Percentiles rank a stretch among this genome's conserved stretches.
These are phyloP conservation scores for Drosophila seguyi DNA, from an alignment of 1,140 invertebrate genomes.

Conservation along the genomic window DNA sequence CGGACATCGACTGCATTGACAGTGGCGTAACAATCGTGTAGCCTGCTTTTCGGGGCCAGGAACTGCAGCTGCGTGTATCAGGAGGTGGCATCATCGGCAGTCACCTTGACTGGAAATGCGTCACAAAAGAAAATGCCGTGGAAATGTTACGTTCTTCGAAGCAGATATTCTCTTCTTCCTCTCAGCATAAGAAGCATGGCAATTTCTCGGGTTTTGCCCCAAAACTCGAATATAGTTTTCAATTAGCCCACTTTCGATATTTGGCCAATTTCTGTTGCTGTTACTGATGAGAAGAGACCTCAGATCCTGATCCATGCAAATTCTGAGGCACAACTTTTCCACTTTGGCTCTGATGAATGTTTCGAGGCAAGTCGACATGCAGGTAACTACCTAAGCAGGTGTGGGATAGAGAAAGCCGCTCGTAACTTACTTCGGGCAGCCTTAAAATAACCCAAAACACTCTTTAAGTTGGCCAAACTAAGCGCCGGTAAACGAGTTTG, in stretches of 20 bases:
- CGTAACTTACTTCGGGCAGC: conserved; percentile 14
- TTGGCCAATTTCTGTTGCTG: conserved; percentile 12
- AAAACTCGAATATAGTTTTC: conserved; percentile 19
- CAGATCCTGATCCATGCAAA: conserved; percentile 31
- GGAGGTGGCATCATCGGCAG: conserved; percentile 27
- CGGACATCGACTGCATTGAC: conserved; percentile 34
- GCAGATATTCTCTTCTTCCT: neutral
- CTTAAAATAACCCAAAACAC: conserved; percentile 22
- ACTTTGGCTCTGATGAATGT: conserved; percentile 47
- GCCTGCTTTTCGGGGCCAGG: conserved; percentile 8
- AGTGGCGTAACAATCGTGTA: conserved; percentile 30
- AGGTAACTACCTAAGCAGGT: conserved; percentile 9
- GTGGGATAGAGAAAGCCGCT: neutral
- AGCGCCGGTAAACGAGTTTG: conserved; percentile 64
- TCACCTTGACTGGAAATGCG: conserved; percentile 17
- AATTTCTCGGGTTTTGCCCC: conserved; percentile 9
- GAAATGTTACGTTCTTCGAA: conserved; percentile 6
- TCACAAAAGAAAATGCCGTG: conserved; percentile 11
- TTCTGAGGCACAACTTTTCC: conserved; percentile 39
- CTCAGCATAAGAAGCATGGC: conserved; percentile 13
- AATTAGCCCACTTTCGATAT: conserved; percentile 19
- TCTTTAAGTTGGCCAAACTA: conserved; percentile 51
- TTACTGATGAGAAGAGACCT: conserved; percentile 9
- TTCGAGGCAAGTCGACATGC: conserved; percentile 10
- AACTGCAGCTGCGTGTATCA: conserved; percentile 28